Evolutionary conservation across 2,888 invertebrate species (phyloP).

Genomic region (Drosophila percnosoma): DNA sequence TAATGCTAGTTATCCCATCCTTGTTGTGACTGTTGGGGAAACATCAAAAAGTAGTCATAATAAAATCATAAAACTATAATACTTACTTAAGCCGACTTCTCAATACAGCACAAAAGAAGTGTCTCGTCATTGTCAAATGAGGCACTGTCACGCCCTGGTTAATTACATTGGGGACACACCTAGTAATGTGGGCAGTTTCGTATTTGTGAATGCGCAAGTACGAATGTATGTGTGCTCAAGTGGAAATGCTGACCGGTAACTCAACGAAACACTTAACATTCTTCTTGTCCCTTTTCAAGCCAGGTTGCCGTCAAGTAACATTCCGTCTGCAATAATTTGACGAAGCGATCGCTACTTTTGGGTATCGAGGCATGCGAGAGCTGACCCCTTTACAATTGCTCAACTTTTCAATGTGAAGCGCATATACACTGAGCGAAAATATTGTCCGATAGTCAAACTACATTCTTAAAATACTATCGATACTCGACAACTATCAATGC

Average conservation of each 20-base stretch:
- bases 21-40: background rate
- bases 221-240: background rate
- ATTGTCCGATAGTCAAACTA: background rate
- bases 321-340: slow-evolving; percentile 8
- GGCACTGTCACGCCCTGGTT: slow-evolving; percentile 16
- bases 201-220: background rate
- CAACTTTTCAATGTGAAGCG: background rate
- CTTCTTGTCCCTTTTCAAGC: background rate
- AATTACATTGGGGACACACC: slow-evolving; percentile 18
- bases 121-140: slow-evolving; percentile 13
- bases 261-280: slow-evolving; percentile 27
- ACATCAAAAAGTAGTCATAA: background rate
- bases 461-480: background rate
- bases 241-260: slow-evolving; percentile 20
- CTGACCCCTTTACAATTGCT: background rate
- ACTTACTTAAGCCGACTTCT: background rate
- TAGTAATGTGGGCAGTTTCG: slow-evolving; percentile 14
- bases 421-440: background rate
- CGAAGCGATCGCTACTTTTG: slow-evolving; percentile 8
- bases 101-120: background rate
- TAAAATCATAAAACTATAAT: background rate
- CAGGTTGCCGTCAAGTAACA: background rate
- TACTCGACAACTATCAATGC: background rate
- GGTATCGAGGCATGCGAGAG: slow-evolving; percentile 1
- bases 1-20: background rate